These are phyloP conservation scores for Gnathonemus echidnorhynchus DNA, from an alignment of 2,113 vertebrate genomes.

Conservation along the genomic window DNA sequence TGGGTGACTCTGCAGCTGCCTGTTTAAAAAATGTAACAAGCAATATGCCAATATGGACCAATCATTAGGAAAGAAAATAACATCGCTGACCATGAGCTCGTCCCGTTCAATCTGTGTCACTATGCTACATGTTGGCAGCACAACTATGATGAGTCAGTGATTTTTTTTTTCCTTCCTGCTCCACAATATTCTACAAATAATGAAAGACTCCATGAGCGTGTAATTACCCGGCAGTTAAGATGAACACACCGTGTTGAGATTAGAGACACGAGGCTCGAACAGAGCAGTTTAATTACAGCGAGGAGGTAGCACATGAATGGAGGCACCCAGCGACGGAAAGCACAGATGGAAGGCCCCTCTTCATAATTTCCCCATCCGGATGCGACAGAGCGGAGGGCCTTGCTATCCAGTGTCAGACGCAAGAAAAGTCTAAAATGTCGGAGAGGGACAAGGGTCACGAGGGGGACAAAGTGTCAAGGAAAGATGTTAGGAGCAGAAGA, in stretches of 20 bases:
- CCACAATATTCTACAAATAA: background rate
- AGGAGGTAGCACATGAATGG: background rate
- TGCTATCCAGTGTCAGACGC: background rate
- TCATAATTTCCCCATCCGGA: background rate
- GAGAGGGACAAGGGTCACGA: background rate
- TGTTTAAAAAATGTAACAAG: background rate
- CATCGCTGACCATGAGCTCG: background rate
- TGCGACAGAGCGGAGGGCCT: background rate
- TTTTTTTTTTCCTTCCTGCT: background rate
- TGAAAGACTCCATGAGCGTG: background rate
- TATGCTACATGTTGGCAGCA: background rate
- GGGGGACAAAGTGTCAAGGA: background rate
- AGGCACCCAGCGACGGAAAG: background rate
- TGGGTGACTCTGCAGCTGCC: background rate
- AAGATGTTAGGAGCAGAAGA: background rate
- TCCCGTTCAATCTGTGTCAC: background rate
- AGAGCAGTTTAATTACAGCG: background rate
- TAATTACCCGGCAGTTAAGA: background rate
- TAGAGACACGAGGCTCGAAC: background rate
- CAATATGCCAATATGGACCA: background rate
- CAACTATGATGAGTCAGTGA: background rate
- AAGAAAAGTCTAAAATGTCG: background rate
- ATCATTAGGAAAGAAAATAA: background rate
- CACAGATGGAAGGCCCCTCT: background rate
- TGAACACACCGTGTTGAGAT: background rate